Conservation (phyloP, 2,888 invertebrate species). For the Sericinus montela region DNA sequence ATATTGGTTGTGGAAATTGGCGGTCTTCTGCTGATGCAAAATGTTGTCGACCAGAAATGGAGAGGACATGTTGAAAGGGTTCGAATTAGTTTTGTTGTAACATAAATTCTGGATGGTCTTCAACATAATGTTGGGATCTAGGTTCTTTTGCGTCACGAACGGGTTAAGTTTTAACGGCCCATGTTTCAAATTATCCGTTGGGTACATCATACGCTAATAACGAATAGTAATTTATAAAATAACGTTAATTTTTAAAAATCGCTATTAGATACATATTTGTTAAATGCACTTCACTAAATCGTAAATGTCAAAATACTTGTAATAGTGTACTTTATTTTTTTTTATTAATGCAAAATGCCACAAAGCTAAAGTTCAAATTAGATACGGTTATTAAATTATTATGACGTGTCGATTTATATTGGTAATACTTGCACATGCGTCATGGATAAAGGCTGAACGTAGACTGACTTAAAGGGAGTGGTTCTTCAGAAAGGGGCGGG, state of each 20-base stretch:
- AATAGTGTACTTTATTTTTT: too few relatives aligned
- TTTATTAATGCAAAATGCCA: background rate
- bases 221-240: slow-evolving; percentile 10
- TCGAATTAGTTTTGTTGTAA: slow-evolving; percentile 53
- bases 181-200: slow-evolving; percentile 62
- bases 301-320: background rate
- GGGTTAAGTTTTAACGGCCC: slow-evolving; percentile 64
- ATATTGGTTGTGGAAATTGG: slow-evolving; percentile 73
- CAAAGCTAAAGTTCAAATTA: slow-evolving; percentile 1
- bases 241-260: slow-evolving; percentile 3
- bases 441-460: slow-evolving; percentile 31
- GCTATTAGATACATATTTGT: slow-evolving; percentile 4
- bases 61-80: slow-evolving; percentile 75
- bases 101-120: slow-evolving; percentile 69
- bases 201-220: slow-evolving; percentile 64
- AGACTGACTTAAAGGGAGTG: slow-evolving; percentile 64
- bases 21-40: slow-evolving; percentile 76
- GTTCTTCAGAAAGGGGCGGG: slow-evolving; percentile 64
- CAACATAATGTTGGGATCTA: slow-evolving; percentile 72
- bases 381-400: too few relatives aligned
- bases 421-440: slow-evolving; percentile 31
- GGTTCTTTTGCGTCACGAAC: slow-evolving; percentile 44
- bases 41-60: slow-evolving; percentile 82
- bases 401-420: slow-evolving; percentile 9
- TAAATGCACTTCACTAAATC: slow-evolving; percentile 20